Conservation (phyloP, 1,140 invertebrate species). For the Agrypnia vestita region DNA sequence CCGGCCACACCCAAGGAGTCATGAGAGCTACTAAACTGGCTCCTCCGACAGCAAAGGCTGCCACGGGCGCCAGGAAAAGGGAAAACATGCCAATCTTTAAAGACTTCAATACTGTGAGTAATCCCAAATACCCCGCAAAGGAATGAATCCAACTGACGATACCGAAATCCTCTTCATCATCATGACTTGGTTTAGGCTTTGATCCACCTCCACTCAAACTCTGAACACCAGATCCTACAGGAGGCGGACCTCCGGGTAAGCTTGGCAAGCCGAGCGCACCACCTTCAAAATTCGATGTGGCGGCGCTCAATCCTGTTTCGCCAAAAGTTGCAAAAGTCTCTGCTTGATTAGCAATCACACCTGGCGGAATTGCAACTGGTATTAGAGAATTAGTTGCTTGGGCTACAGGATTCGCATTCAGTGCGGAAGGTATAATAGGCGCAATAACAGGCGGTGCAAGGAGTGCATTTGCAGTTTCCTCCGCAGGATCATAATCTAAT, state of each 20-base stretch:
- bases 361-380: too few species aligned
- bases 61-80: constrained; percentile 64
- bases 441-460: constrained; percentile 13
- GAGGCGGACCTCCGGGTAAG: not conserved
- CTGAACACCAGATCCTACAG: not conserved
- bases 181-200: not conserved
- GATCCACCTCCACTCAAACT: not conserved
- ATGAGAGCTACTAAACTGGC: constrained; percentile 58
- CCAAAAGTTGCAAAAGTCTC: too few species aligned
- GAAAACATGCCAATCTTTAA: constrained; percentile 63
- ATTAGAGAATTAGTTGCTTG: too few species aligned
- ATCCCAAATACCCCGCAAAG: constrained; percentile 52
- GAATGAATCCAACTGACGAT: constrained; percentile 47
- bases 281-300: not conserved
- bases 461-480: constrained; percentile 39
- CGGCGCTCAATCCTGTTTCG: too few species aligned
- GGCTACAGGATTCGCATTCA: too few species aligned
- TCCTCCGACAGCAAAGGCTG: constrained; percentile 62
- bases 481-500: not conserved
- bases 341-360: too few species aligned
- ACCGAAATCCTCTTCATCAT: constrained; percentile 45
- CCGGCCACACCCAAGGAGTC: constrained; percentile 62
- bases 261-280: too few species aligned
- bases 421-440: not conserved
- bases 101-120: constrained; percentile 61